Evolutionary conservation across 2,113 vertebrate species (phyloP), one percentile per base, ranked within the genome.

Genomic region (Psittacula cyanocephala): DNA sequence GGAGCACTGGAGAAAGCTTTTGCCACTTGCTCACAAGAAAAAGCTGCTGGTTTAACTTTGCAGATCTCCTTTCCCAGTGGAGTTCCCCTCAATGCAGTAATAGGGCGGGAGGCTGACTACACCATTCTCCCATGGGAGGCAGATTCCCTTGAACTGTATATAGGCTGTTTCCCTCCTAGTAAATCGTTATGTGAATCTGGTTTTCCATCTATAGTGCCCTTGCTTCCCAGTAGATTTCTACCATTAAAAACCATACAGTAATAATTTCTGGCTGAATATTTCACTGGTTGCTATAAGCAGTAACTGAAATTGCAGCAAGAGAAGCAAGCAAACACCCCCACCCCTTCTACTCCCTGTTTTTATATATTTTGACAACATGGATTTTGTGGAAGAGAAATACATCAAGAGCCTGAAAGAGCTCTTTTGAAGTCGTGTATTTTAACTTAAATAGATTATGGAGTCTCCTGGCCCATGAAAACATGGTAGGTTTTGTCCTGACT

Each of bases 401-500:
- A 37, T 3, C 5, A 46, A 35, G 50, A 68, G 31, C 71, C 8
- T 55, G 10, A 43, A 79, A 88, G 31, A 71, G n/a, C 47, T 68
- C 13, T 71, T 89, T 16, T 55, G 39, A 71, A 13, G 15, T 87
- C 1, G 0, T 65, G 6, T 39, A 77, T 81, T 64, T 83, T 49
- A 72, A 19, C 8, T n/a, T 44, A 20, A 47, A 22, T 39, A 44
- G 18, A 19, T 46, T 14, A 41, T 0, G 0, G 29, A 52, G 37
- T 14, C 27, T 43, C 50, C 28, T 29, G 20, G 49, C 18, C 27
- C 4, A 5, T 24, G 43, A 35, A 64, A 70, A 47, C 22, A 35
- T 0, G 0, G 9, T 7, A 22, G n/a, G 24, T 13, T 70, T 67
- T 91, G 31, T 28, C n/a, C 74, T 33, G 28, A 13, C 50, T 2